Conservation (phyloP, 23 tunicate genomes). For the Ascidia mentula region DNA sequence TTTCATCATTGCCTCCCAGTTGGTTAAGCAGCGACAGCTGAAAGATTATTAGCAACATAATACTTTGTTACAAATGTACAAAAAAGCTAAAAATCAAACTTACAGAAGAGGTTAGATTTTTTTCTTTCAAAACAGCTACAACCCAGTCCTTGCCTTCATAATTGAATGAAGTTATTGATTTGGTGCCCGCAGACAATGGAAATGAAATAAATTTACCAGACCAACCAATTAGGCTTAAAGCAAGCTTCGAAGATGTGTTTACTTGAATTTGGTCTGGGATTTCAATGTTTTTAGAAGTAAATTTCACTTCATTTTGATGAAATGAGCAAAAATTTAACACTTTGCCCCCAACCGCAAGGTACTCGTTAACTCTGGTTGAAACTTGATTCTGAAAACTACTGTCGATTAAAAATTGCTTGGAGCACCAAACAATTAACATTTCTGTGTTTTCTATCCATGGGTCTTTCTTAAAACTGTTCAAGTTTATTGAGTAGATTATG, state of each 20-base stretch:
- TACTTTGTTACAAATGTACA: background rate
- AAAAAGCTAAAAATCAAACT: too few relatives aligned
- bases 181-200: background rate
- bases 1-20: background rate
- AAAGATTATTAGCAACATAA: background rate
- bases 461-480: conserved; percentile 16
- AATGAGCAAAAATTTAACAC: conserved; percentile 24
- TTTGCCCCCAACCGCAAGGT: conserved; percentile 47
- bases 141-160: background rate
- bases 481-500: conserved; percentile 35
- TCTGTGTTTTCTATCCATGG: conserved; percentile 68
- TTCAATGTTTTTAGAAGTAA: background rate
- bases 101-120: background rate
- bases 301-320: background rate
- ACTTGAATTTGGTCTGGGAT: background rate
- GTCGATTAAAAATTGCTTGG: background rate
- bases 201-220: background rate
- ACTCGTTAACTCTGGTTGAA: background rate
- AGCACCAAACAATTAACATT: conserved; percentile 23
- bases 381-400: background rate
- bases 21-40: background rate
- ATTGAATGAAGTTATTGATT: background rate
- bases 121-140: background rate
- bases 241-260: background rate
- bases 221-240: background rate